Conservation (phyloP, 1,140 invertebrate genomes). For the Sarcophaga bullata region DNA sequence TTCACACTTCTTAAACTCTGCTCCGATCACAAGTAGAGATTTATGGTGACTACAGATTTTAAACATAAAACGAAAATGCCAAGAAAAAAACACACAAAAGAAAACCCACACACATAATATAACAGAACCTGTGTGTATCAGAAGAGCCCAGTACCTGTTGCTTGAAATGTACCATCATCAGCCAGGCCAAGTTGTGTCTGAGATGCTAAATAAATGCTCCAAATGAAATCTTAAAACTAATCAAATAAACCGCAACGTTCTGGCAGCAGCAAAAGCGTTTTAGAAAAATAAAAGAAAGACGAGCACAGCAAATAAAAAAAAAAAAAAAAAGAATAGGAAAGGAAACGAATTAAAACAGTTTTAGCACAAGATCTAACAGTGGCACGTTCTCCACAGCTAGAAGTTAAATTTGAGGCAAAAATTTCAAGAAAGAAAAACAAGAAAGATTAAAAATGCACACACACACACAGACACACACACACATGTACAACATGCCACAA, state of each 20-base stretch:
- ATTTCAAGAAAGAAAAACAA: not conserved
- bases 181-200: not conserved
- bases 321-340: too few relatives aligned
- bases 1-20: conserved; percentile 15
- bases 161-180: not conserved
- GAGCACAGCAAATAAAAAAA: not conserved
- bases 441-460: not conserved
- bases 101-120: not conserved
- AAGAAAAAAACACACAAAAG: not conserved
- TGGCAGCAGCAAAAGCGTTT: not conserved
- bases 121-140: not conserved
- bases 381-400: conserved; percentile 27
- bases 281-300: not conserved
- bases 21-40: not conserved
- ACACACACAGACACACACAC: not conserved
- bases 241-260: conserved; percentile 32
- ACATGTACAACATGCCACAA: not conserved
- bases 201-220: conserved; percentile 15
- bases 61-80: not conserved
- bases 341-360: too few relatives aligned
- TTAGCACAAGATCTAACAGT: conserved; percentile 12
- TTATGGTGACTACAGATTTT: not conserved
- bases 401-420: conserved; percentile 4
- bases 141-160: not conserved
- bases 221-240: conserved; percentile 27